Base-by-base conservation (phyloP, 2,797 vertebrate species). In the Cephalopachus bancanus region DNA sequence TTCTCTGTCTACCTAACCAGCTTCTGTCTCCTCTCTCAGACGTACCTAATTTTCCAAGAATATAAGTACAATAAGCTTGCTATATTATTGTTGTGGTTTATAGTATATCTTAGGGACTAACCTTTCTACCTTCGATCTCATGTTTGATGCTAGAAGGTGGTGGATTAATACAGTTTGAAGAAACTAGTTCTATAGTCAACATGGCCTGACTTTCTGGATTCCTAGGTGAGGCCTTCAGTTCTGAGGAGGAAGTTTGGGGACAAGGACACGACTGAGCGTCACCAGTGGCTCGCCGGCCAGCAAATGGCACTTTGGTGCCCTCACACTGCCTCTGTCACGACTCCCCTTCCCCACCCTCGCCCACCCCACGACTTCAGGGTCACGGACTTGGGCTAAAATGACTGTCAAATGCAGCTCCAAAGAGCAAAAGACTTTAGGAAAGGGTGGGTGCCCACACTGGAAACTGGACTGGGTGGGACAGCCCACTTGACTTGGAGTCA, bases 81-180 rank as follows among this genome's bases (percentile, higher is more conserved):
- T n/a, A 51, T 62, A 76, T 85, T 89, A 80, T n/a, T 93, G 26
- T 62, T 93, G 37, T 85, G 83, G 92, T 84, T 65, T 80, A 26
- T 59, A 19, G 26, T 71, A 10, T 67, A 67, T 64, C 30, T 86
- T 28, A 67, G 53, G 86, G 44, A 64, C 1, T 81, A 94, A 93
- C 2, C 26, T 89, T 93, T 93, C 89, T 67, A 55, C 20, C 33
- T 85, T 83, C 26, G 26, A 72, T 95, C 84, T 79, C 22, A 80
- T 69, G 60, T 80, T 57, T 33, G 67, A 75, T 76, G 26, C 74
- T 60, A 83, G 24, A 59, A 80, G 53, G 5, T 64, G n/a, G 79
- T 88, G n/a, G 71, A 16, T 91, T 94, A 89, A 28, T 5, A 37
- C 1, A 57, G 53, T 71, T 92, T 12, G 3, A 24, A 57, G 71